Evolutionary conservation across 2,888 invertebrate genomes (phyloP).

Genomic region (Apocheima hispidaria): DNA sequence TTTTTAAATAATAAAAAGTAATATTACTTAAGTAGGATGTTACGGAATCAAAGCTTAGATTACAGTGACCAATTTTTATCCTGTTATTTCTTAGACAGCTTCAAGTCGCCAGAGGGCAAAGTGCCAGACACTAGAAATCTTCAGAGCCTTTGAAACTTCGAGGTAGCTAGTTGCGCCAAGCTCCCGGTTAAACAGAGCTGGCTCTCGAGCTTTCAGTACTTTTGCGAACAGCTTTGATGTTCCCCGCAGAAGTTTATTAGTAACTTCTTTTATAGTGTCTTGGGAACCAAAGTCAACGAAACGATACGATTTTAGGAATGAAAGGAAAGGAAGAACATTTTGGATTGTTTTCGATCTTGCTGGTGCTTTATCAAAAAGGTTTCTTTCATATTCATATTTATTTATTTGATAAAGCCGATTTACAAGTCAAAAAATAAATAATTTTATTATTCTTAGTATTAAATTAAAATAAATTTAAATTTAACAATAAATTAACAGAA

Average conservation of each 20-base stretch:
- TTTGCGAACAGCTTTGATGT: slow-evolving; percentile 27
- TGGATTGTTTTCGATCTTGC: no score
- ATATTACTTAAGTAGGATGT: no score
- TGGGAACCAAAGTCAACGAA: background rate
- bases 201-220: slow-evolving; percentile 26
- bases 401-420: no score
- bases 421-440: no score
- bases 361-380: no score
- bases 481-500: no score
- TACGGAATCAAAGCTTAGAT: background rate
- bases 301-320: background rate
- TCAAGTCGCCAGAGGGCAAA: slow-evolving; percentile 41
- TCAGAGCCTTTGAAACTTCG: slow-evolving; percentile 57
- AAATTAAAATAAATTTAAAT: no score
- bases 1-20: no score
- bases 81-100: background rate
- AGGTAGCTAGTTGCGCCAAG: slow-evolving; percentile 51
- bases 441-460: no score
- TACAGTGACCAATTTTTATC: background rate
- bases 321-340: no score
- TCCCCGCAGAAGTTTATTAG: slow-evolving; percentile 20
- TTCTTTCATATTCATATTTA: no score
- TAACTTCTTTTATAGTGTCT: slow-evolving; percentile 13
- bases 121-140: slow-evolving; percentile 49
- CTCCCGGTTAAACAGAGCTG: slow-evolving; percentile 48